Percentiles rank a stretch among this genome's conserved stretches.
Conservation (phyloP, 1,140 invertebrate genomes). For the Dendroctonus ponderosae region DNA sequence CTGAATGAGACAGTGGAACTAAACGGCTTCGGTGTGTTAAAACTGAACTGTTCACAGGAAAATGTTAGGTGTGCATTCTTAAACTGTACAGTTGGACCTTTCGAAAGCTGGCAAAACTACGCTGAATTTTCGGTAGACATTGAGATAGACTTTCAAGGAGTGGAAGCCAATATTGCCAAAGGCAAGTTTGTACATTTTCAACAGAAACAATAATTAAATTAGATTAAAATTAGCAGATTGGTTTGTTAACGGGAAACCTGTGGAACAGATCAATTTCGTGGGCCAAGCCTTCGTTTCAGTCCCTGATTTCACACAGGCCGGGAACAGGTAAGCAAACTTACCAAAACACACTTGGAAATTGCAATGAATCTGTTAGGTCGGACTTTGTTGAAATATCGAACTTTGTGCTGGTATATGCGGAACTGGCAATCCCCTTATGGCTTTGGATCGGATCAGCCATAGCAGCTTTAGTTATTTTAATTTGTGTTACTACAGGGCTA, state of each 20-base stretch:
- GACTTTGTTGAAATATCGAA: constrained; percentile 6
- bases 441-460: constrained; percentile 18
- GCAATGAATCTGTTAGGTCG: constrained; percentile 2
- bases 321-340: constrained; percentile 4
- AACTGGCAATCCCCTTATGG: constrained; percentile 7
- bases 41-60: constrained; percentile 9
- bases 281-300: background rate
- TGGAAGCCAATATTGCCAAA: background rate
- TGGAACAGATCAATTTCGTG: no score
- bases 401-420: constrained; percentile 2
- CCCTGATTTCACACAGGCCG: background rate
- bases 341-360: background rate
- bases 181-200: no score
- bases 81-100: constrained; percentile 7
- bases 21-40: background rate
- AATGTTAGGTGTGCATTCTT: constrained; percentile 10
- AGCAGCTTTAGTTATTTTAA: constrained; percentile 14
- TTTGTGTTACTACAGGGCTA: constrained; percentile 7
- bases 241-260: no score
- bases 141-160: background rate
- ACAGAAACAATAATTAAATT: no score
- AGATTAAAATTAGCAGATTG: no score
- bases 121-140: constrained; percentile 14
- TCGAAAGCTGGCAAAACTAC: constrained; percentile 8
- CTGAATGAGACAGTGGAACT: no score